Evolutionary conservation across 2,797 vertebrate species (phyloP), one percentile per base, ranked within the genome.

Genomic region (Anabas testudineus): DNA sequence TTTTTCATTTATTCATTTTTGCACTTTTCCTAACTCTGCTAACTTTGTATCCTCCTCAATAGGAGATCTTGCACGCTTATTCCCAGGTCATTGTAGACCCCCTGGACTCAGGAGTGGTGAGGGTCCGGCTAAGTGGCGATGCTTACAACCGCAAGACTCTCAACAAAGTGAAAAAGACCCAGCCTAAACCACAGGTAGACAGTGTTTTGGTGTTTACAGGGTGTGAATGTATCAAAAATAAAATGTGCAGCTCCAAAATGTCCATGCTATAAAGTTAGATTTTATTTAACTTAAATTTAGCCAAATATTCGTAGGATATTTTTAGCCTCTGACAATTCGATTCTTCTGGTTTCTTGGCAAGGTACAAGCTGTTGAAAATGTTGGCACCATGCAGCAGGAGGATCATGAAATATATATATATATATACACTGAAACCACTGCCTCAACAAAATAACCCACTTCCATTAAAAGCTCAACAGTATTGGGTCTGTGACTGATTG

Each of bases 71-170:
- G 82, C 96, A 98, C 75, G 95, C 94, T 1, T 97, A 96, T 77
- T 96, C 96, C n/a, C 96, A 97, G 90, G 94, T 97, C 76, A 92
- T 94, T 1, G 94, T 94, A 1, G 96, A 97, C 66, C 91, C 93
- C 7, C 87, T 95, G 79, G 94, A 94, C 77, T 85, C 92, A 10
- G 93, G 92, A 45, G 88, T 91, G 0, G 95, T 96, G 80, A 94
- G 92, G 84, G 93, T 97, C 73, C 94, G 95, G 70, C 92, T 96
- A 0, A 93, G 94, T 0, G 96, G 96, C 18, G 95, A 97, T 13
- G 95, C 95, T 70, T 97, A 97, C 89, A 97, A 97, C 87, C 95
- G 96, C 42, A 97, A 97, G 90, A 97, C 96, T 3, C 95, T 97
- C 81, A 97, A 96, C 92, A 94, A 96, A 82, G 94, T 97, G 78